Base-by-base conservation (phyloP, 2,113 vertebrate genomes). In the Lontra canadensis region DNA sequence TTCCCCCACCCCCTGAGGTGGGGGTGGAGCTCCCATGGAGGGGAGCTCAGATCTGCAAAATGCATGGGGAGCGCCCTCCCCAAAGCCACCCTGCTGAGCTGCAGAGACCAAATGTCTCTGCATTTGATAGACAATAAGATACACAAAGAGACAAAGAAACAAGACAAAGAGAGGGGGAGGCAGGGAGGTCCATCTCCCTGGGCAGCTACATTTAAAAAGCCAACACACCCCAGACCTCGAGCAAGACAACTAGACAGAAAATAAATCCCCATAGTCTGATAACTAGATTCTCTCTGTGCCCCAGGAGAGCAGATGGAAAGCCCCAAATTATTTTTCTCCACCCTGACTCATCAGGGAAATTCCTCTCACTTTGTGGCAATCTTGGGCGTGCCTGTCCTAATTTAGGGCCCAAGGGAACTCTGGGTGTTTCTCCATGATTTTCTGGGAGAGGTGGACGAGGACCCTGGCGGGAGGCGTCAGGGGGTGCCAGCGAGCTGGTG, bases 381-480 rank as follows among this genome's bases (percentile, higher is more conserved):
- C n/a, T 6, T 9, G 42, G 65, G 63, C 1, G 36, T 69, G 8
- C 15, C 7, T 0, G 23, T 25, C 44, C 31, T 67, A 15, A 36
- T 71, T 49, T 7, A 11, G 63, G 47, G 44, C 67, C 65, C 23
- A 3, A 11, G 42, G 4, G 12, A 67, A 86, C 12, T n/a, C 21
- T 14, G 61, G 20, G 29, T n/a, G 36, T 21, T 10, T 17, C 21
- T n/a, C 7, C 23, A 21, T 17, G 4, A 26, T n/a, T 49, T 21
- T n/a, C 31, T 17, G 15, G 80, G 25, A 17, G 73, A 47, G 36
- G 36, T 42, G 39, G 36, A 74, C 3, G 0, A 7, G 23, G 39
- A 44, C 23, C 3, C 3, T 15, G 42, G 8, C 2, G 14, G 42
- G 39, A 2, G 7, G 26, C 4, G 4, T 12, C 1, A 0, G 6